phyloP scores from a whole-genome alignment of 2,113 vertebrate genomes.

The Psittacara wagleri region DNA sequence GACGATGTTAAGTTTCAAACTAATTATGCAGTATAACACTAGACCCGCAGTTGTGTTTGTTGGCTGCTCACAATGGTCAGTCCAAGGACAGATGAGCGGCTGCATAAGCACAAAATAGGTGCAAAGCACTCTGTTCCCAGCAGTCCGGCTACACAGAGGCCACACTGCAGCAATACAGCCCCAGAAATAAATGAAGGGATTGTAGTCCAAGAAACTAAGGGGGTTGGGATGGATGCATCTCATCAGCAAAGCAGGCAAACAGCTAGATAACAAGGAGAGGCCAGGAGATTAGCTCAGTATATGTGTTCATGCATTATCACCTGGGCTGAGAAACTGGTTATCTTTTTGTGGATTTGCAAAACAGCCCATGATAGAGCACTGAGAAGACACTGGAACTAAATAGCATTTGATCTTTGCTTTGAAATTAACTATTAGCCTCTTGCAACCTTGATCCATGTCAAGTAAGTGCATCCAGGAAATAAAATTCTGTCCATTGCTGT shows the following conservation, averaged over 20 bases:
- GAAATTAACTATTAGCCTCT: not conserved
- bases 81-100: not conserved
- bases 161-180: not conserved
- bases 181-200: not conserved
- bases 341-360: not conserved
- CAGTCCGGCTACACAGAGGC: not conserved
- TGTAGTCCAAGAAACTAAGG: not conserved
- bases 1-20: not conserved
- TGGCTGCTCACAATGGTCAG: not conserved
- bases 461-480: not conserved
- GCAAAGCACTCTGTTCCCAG: not conserved
- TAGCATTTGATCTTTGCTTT: not conserved
- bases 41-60: not conserved
- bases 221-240: not conserved
- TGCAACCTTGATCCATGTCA: not conserved
- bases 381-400: not conserved
- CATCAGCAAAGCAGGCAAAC: not conserved
- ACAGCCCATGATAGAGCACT: not conserved
- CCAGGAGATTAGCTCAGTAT: not conserved
- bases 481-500: slow-evolving; percentile 1
- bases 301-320: not conserved
- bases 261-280: not conserved
- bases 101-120: not conserved
- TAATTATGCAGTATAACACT: not conserved
- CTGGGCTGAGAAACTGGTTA: not conserved